A percentile compares a stretch with the other conserved stretches of the same genome.
These are phyloP conservation scores for Trachops cirrhosus DNA, from an alignment of 2,797 vertebrate species.

Conservation along the genomic window DNA sequence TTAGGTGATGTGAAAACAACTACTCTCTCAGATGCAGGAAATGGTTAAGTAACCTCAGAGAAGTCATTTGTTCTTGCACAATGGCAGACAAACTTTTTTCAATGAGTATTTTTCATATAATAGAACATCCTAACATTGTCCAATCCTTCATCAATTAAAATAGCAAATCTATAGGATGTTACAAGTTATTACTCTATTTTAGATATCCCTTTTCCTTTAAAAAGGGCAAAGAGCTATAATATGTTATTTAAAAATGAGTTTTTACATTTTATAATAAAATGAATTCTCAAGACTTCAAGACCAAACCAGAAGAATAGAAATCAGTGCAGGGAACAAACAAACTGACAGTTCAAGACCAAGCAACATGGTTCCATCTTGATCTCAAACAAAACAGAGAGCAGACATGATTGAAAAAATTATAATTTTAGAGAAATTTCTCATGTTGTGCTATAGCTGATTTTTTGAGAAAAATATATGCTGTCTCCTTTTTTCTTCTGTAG, in stretches of 20 bases:
- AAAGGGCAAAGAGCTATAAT: background rate
- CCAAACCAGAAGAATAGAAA: slow-evolving; percentile 43
- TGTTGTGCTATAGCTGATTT: background rate
- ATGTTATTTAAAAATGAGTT: background rate
- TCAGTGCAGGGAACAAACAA: background rate
- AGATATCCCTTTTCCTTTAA: background rate
- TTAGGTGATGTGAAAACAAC: slow-evolving; percentile 49
- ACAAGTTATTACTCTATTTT: background rate
- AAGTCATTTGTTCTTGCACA: slow-evolving; percentile 24
- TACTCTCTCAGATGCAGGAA: slow-evolving; percentile 70
- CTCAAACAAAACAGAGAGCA: background rate
- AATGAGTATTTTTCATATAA: slow-evolving; percentile 40
- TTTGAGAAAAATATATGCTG: background rate
- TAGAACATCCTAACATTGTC: background rate
- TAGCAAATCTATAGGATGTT: background rate
- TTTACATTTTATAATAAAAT: slow-evolving; percentile 53
- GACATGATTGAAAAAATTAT: background rate
- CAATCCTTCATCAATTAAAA: background rate
- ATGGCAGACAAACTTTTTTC: background rate
- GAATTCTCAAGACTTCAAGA: slow-evolving; percentile 23
- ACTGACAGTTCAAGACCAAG: background rate
- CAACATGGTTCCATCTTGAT: background rate
- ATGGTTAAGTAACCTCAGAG: slow-evolving; percentile 66
- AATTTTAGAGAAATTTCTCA: slow-evolving; percentile 11
- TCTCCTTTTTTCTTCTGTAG: background rate